Evolutionary conservation across 1,140 invertebrate genomes (phyloP).

Genomic region (Solenopsis invicta): DNA sequence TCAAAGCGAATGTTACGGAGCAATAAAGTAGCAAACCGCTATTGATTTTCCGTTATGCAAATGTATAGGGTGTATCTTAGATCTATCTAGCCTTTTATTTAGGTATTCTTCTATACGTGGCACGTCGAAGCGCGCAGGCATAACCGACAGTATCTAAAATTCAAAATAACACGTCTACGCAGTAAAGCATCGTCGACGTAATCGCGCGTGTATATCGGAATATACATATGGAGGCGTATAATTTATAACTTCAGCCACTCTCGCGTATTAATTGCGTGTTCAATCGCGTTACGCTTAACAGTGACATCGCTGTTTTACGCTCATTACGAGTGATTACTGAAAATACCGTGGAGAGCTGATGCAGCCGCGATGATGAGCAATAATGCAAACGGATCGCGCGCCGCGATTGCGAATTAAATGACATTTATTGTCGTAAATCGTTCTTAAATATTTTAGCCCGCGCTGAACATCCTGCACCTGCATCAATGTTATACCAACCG

Average conservation of each 20-base stretch:
- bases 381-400: constrained; percentile 28
- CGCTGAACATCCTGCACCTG: neutral
- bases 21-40: neutral
- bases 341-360: constrained; percentile 2
- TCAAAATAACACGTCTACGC: neutral
- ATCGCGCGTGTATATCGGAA: neutral
- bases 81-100: constrained; percentile 1
- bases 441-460: constrained; percentile 53
- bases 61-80: constrained; percentile 10
- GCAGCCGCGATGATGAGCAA: constrained; percentile 4
- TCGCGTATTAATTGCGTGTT: constrained; percentile 30
- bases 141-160: neutral
- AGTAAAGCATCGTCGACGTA: neutral
- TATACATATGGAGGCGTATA: neutral
- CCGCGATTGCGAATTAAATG: constrained; percentile 35
- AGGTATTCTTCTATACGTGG: neutral
- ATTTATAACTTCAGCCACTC: neutral
- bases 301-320: constrained; percentile 39
- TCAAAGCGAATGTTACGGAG: constrained; percentile 11
- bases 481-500: constrained; percentile 1
- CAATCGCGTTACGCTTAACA: constrained; percentile 46
- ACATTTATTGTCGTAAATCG: constrained; percentile 35
- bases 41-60: constrained; percentile 41
- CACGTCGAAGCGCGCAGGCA: neutral
- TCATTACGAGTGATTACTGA: constrained; percentile 23